Conservation (phyloP, 1,140 invertebrate genomes). For the Nomia melanderi region DNA sequence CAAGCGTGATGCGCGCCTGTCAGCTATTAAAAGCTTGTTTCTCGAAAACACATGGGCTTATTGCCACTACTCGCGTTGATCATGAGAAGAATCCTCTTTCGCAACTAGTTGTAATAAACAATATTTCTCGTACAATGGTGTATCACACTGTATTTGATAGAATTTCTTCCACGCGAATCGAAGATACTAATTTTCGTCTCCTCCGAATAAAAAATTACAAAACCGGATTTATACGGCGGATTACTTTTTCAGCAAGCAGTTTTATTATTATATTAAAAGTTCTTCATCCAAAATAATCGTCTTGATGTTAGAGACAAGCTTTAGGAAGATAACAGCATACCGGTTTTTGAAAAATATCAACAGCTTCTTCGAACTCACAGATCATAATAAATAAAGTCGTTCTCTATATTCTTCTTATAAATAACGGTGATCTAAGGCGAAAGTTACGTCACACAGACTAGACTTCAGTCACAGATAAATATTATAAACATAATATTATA, state of each 20-base stretch:
- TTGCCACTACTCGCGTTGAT: background rate
- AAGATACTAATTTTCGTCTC: background rate
- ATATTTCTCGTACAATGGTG: background rate
- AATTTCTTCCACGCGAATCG: background rate
- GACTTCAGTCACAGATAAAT: no score
- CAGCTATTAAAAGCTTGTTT: slow-evolving; percentile 68
- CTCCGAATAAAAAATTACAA: background rate
- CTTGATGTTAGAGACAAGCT: no score
- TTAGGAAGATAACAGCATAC: no score
- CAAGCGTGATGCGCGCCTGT: slow-evolving; percentile 59
- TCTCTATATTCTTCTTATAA: no score
- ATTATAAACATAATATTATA: no score
- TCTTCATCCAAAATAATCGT: background rate
- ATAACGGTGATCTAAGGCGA: no score
- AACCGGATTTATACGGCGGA: background rate
- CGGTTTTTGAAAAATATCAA: no score
- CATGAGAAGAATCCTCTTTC: slow-evolving; percentile 13
- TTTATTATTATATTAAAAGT: background rate
- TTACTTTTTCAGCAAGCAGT: background rate
- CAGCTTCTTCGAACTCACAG: no score
- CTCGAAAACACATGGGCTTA: slow-evolving; percentile 66
- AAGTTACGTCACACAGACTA: no score
- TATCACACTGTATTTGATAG: no score
- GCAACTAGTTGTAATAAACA: background rate
- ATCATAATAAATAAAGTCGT: background rate